phyloP scores from a whole-genome alignment of 2,888 invertebrate species.

The Thera obeliscata region DNA sequence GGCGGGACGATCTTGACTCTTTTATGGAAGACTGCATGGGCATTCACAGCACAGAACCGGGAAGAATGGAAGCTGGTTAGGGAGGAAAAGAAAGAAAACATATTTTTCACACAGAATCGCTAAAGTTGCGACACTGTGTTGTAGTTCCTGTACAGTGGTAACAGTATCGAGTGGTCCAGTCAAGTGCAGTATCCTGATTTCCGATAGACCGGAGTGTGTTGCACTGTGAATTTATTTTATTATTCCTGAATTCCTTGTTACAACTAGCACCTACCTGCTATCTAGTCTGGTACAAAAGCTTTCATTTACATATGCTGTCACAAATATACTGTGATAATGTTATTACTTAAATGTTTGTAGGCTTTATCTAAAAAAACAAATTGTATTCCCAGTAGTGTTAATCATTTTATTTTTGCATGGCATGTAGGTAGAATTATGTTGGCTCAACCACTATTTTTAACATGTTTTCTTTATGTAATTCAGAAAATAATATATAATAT shows the following conservation, averaged over 20 bases:
- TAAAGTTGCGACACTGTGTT: conserved; percentile 13
- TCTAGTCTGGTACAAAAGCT: background rate
- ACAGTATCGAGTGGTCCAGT: conserved; percentile 31
- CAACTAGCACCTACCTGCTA: background rate
- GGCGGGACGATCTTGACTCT: too few species aligned
- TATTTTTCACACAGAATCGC: too few species aligned
- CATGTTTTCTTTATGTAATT: too few species aligned
- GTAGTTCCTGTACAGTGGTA: background rate
- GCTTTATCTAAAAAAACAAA: too few species aligned
- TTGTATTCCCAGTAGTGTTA: too few species aligned
- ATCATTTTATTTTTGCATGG: too few species aligned
- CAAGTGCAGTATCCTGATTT: conserved; percentile 38
- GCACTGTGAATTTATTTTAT: conserved; percentile 34
- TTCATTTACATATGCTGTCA: background rate
- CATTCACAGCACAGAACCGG: too few species aligned
- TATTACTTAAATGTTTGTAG: background rate
- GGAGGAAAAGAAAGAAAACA: too few species aligned
- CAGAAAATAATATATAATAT: too few species aligned
- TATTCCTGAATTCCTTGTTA: conserved; percentile 15
- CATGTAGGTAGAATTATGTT: too few species aligned
- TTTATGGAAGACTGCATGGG: too few species aligned
- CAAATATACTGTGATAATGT: background rate
- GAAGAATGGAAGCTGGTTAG: background rate
- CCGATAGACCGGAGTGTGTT: conserved; percentile 23
- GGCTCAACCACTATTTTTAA: too few species aligned